phyloP scores from a whole-genome alignment of 1,140 invertebrate species.

The Drosophila santomea region DNA sequence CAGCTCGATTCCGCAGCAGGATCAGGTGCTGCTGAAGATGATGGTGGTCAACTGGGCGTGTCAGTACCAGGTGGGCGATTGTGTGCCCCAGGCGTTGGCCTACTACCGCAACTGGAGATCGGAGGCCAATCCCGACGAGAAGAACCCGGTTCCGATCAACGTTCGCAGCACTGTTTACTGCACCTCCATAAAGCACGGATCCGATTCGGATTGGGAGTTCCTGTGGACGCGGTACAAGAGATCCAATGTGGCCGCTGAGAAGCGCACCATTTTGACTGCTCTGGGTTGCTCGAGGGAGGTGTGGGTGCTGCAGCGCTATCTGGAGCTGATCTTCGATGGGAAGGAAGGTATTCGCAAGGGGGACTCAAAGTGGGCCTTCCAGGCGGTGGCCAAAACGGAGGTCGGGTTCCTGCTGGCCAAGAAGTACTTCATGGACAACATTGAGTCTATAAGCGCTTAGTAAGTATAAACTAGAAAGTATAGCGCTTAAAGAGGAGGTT shows the following conservation, averaged over 20 bases:
- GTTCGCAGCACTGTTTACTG: slow-evolving; percentile 91
- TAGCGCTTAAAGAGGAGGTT: no score
- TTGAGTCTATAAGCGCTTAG: slow-evolving; percentile 87
- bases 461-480: slow-evolving; percentile 16
- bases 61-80: slow-evolving; percentile 86
- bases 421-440: slow-evolving; percentile 87
- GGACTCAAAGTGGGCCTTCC: slow-evolving; percentile 87
- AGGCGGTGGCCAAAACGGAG: slow-evolving; percentile 85
- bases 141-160: slow-evolving; percentile 90
- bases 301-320: slow-evolving; percentile 89
- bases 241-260: slow-evolving; percentile 89
- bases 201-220: slow-evolving; percentile 91
- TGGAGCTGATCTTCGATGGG: slow-evolving; percentile 86
- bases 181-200: slow-evolving; percentile 89
- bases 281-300: slow-evolving; percentile 90
- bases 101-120: slow-evolving; percentile 87
- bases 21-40: slow-evolving; percentile 86
- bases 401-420: slow-evolving; percentile 87
- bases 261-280: slow-evolving; percentile 87
- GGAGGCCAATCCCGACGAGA: slow-evolving; percentile 86
- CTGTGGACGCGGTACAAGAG: slow-evolving; percentile 89
- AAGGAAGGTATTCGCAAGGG: slow-evolving; percentile 88
- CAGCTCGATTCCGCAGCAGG: slow-evolving; percentile 75
- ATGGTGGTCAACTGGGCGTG: slow-evolving; percentile 87
- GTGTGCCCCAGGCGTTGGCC: slow-evolving; percentile 86